A percentile compares a stretch with the other conserved stretches of the same genome.
Evolutionary conservation across 2,113 vertebrate species (phyloP).

Genomic region (Parotia lawesii): DNA sequence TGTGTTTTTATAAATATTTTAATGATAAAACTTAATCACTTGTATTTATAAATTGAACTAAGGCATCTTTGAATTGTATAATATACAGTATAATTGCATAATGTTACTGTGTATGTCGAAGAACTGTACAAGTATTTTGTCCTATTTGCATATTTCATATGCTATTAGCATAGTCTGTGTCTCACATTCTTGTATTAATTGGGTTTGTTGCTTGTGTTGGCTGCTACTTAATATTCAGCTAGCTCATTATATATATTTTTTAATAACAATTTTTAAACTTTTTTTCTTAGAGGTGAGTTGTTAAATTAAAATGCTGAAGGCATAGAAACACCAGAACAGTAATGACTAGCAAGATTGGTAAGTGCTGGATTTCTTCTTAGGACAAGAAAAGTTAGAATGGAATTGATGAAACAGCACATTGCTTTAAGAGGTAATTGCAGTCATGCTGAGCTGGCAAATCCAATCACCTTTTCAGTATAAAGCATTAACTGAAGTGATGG

Average conservation of each 20-base stretch:
- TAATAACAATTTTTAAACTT: neutral
- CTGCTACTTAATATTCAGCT: neutral
- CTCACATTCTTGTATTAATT: neutral
- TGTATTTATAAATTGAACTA: neutral
- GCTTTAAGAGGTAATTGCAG: conserved; percentile 42
- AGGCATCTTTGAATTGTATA: neutral
- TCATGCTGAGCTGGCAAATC: conserved; percentile 19
- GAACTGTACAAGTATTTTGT: neutral
- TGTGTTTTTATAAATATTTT: neutral
- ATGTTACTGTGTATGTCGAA: neutral
- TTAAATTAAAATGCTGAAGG: neutral
- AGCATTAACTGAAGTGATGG: conserved; percentile 44
- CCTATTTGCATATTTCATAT: neutral
- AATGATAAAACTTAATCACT: neutral
- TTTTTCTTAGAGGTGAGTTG: neutral
- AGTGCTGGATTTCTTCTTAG: neutral
- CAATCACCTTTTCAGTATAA: conserved; percentile 4
- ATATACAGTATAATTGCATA: neutral
- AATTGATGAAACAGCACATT: conserved; percentile 19
- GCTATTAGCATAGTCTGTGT: neutral
- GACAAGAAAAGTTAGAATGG: neutral
- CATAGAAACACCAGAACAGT: neutral
- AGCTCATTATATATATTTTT: neutral
- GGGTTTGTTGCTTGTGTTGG: neutral
- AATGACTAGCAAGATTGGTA: neutral